Evolutionary conservation across 2,888 invertebrate species (phyloP).

Genomic region (Tryphoninae sp.): DNA sequence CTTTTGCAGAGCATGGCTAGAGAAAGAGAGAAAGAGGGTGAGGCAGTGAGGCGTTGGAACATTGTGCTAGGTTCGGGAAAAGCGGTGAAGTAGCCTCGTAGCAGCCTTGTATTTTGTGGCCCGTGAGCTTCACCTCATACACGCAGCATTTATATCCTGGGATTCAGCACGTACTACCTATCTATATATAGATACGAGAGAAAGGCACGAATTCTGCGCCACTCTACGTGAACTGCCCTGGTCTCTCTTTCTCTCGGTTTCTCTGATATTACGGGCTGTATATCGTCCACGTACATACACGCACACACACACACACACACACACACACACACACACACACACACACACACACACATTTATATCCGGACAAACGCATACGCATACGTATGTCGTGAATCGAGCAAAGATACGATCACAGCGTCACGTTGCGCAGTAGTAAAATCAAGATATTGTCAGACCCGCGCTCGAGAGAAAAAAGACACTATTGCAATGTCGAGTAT

Average conservation of each 20-base stretch:
- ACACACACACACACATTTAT: too few relatives aligned
- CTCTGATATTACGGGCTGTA: not conserved
- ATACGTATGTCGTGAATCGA: not conserved
- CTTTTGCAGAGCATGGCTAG: slow-evolving; percentile 39
- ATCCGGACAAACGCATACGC: too few relatives aligned
- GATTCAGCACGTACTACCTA: slow-evolving; percentile 32
- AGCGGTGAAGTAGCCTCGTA: slow-evolving; percentile 22
- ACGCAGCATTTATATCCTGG: slow-evolving; percentile 55
- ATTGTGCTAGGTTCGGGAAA: slow-evolving; percentile 45
- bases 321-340: not conserved
- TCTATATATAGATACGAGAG: slow-evolving; percentile 26
- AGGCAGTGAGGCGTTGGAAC: slow-evolving; percentile 39
- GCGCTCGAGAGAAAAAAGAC: not conserved
- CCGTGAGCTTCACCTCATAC: slow-evolving; percentile 40
- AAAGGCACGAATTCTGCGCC: slow-evolving; percentile 11
- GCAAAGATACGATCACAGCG: not conserved
- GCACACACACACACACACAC: not conserved
- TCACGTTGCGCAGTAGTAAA: slow-evolving; percentile 30
- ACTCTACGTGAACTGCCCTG: slow-evolving; percentile 10
- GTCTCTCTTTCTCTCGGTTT: slow-evolving; percentile 2
- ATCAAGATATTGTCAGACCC: slow-evolving; percentile 2
- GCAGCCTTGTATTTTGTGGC: slow-evolving; percentile 46
- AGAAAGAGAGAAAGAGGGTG: not conserved
- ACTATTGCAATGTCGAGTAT: slow-evolving; percentile 9
- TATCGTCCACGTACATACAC: not conserved